Evolutionary conservation across 2,888 invertebrate genomes (phyloP), one percentile per base, ranked within the genome.

Genomic region (Harpalus rubripes): DNA sequence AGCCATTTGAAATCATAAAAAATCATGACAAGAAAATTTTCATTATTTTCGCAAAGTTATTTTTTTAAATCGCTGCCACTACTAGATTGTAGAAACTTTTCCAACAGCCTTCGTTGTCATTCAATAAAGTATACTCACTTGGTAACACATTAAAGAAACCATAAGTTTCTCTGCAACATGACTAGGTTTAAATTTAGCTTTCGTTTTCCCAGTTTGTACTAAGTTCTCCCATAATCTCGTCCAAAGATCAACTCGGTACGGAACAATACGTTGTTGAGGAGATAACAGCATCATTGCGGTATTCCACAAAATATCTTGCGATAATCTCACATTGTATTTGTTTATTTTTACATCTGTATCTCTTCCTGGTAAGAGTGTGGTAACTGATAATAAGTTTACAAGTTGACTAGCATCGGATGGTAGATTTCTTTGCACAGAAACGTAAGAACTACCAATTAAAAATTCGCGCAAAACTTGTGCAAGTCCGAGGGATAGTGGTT

Each of bases 241-340:
- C 97, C 97, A 97, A 88, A 96, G 93, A 90, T 97, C 97, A 86
- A 94, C 94, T 79, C 95, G 93, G 90, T 96, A 96, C 85, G 96
- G 96, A n/a, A 95, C 94, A 72, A 97, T 93, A 86, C 97, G 93
- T 91, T 97, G 97, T 84, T 96, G 95, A 0, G 97, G 96, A 2
- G 97, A 96, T 81, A 97, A 91, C 76, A 97, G 92, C 94, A 96
- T 96, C 91, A 96, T 96, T 26, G 95, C 94, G 10, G 96, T 95
- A 89, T 96, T 96, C 95, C 96, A 96, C 79, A 97, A 91, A 87
- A 94, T 94, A 91, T 96, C 96, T 88, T 95, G 95, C 7, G 94
- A 94, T 86, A 96, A 92, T 1, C 94, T 94, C 68, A 96, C 94
- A 86, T 91, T 93, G 85, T 88, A 88, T 72, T 88, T 87, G 78